Conservation (phyloP, 2,888 invertebrate species). For the Acanthoscelides obtectus region DNA sequence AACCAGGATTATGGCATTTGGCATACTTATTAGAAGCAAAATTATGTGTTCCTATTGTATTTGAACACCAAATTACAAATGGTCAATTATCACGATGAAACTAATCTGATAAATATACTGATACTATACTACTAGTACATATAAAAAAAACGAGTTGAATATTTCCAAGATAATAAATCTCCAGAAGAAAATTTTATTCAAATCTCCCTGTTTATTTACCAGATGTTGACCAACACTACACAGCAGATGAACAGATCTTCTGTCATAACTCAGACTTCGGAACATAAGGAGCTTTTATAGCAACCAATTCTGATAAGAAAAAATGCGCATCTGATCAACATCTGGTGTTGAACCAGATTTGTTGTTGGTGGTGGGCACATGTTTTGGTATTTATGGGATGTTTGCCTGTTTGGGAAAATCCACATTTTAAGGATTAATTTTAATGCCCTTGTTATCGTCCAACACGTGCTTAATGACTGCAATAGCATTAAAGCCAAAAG, state of each 20-base stretch:
- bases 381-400: neutral
- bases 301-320: neutral
- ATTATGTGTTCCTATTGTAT: no score
- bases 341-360: neutral
- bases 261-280: neutral
- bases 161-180: no score
- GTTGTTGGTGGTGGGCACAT: neutral
- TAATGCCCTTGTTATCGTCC: neutral
- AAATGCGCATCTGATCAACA: neutral
- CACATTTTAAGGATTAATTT: neutral
- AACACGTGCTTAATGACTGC: neutral
- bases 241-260: neutral
- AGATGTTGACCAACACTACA: neutral
- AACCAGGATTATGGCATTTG: no score
- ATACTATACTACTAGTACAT: no score
- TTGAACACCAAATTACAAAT: no score
- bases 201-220: neutral
- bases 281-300: neutral
- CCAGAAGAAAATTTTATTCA: no score
- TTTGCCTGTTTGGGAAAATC: neutral
- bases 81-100: no score
- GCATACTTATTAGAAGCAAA: no score
- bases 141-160: no score
- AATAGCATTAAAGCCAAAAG: neutral
- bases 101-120: no score